Base-by-base conservation (phyloP, 2,888 invertebrate species). In the Mesodorylaimus sp. region DNA sequence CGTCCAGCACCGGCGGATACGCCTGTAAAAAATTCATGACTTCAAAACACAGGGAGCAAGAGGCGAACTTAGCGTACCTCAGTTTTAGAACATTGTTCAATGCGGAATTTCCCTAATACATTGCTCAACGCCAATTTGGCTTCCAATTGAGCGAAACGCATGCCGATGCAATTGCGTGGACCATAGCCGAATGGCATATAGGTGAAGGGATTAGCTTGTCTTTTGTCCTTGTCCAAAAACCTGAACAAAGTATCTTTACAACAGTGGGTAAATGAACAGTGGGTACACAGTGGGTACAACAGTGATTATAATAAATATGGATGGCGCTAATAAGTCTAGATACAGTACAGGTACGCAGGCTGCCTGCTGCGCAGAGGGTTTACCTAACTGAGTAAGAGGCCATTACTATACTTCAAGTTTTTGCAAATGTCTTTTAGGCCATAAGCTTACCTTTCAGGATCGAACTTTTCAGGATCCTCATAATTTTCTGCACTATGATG, bases 81-180 rank as follows among this genome's bases (percentile, higher is more conserved):
- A 5, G 48, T 47, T 47, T 47, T 19, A 16, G 3, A 3, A 26
- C 37, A 47, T 21, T 39, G 45, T 23, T 25, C 25, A 45, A 47
- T 23, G 5, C 44, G 7, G 26, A 21, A 47, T 7, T 37, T n/a
- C 24, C 39, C n/a, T n/a, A 47, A 5, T 41, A 47, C 10, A 29
- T 32, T 19, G 16, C 42, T 41, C n/a, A 47, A 25, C 5, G 23
- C 21, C 10, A 47, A 21, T 16, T 44, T 44, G 19, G 44, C 44
- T 47, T 47, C 48, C 26, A 47, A 19, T 3, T 7, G 10, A n/a
- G 48, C 48, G 23, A 47, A 47, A n/a, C 48, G 48, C 48, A 47
- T 47, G 42, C 48, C 48, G 28, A 47, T 29, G 26, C 48, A 47
- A 23, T 47, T 47, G n/a, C 48, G n/a, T 23, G 48, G 48, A 19